Evolutionary conservation across 2,888 invertebrate genomes (phyloP).

Genomic region (Autographa pulchrina): DNA sequence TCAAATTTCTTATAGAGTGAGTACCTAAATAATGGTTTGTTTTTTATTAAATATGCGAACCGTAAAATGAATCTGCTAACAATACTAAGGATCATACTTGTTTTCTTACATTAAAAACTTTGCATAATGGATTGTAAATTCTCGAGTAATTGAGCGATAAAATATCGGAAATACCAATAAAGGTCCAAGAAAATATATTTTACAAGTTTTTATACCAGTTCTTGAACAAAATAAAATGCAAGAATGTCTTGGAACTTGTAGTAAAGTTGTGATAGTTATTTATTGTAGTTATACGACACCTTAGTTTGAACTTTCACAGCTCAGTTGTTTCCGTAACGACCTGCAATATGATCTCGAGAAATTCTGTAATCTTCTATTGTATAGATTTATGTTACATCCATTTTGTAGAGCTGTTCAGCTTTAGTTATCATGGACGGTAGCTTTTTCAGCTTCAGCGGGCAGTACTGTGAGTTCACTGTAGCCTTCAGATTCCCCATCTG

Average conservation of each 20-base stretch:
- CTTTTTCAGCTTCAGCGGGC: too few relatives aligned
- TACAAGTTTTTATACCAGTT: slow-evolving; percentile 27
- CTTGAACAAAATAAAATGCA: slow-evolving; percentile 20
- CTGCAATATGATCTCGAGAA: background rate
- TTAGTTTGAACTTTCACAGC: slow-evolving; percentile 34
- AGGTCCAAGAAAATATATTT: slow-evolving; percentile 22
- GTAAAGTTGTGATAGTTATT: slow-evolving; percentile 38
- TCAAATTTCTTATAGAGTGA: too few relatives aligned
- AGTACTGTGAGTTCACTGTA: too few relatives aligned
- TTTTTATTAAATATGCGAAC: too few relatives aligned
- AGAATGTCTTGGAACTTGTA: slow-evolving; percentile 19
- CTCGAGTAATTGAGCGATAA: slow-evolving; percentile 19
- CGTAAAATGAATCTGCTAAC: background rate
- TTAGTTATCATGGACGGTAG: too few relatives aligned
- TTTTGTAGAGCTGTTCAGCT: too few relatives aligned
- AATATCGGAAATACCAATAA: slow-evolving; percentile 20
- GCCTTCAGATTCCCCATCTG: too few relatives aligned
- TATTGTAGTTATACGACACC: slow-evolving; percentile 29
- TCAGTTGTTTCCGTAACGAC: slow-evolving; percentile 13
- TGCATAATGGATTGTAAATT: background rate
- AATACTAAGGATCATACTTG: slow-evolving; percentile 9
- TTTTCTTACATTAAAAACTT: background rate
- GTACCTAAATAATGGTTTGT: too few relatives aligned
- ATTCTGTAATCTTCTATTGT: background rate
- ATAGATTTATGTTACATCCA: background rate